These are phyloP conservation scores for Pterostichus madidus DNA, from an alignment of 2,888 invertebrate species.

Conservation along the genomic window DNA sequence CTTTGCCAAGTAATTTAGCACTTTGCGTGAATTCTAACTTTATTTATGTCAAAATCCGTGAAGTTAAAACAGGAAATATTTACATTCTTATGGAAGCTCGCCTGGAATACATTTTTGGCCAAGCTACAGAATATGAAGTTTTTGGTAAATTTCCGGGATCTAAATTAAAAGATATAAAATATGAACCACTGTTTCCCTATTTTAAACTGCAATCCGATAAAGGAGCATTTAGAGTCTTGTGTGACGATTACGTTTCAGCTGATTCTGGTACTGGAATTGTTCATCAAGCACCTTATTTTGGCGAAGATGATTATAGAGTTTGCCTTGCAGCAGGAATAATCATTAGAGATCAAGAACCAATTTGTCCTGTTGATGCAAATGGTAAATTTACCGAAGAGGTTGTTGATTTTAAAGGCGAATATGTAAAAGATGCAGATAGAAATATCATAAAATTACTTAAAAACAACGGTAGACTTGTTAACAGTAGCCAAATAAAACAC, in stretches of 20 bases:
- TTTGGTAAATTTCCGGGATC: slow-evolving; percentile 89
- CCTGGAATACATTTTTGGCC: slow-evolving; percentile 88
- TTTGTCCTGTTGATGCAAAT: slow-evolving; percentile 97
- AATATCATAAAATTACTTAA: slow-evolving; percentile 92
- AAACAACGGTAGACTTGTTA: slow-evolving; percentile 86
- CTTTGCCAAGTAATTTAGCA: slow-evolving; percentile 96
- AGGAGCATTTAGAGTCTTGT: slow-evolving; percentile 91
- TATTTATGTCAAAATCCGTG: slow-evolving; percentile 90
- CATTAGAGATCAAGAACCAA: slow-evolving; percentile 90
- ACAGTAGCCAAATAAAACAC: slow-evolving; percentile 90
- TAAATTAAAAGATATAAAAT: slow-evolving; percentile 88
- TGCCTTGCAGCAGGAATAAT: slow-evolving; percentile 90
- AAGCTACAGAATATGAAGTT: slow-evolving; percentile 87
- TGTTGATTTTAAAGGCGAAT: slow-evolving; percentile 91
- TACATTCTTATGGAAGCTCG: slow-evolving; percentile 94
- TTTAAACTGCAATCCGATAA: slow-evolving; percentile 82
- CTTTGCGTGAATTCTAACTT: slow-evolving; percentile 95
- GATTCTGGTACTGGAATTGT: slow-evolving; percentile 99
- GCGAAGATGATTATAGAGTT: slow-evolving; percentile 97
- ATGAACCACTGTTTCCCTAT: slow-evolving; percentile 95
- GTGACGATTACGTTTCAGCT: slow-evolving; percentile 95
- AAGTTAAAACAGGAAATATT: slow-evolving; percentile 82
- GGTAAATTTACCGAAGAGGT: slow-evolving; percentile 93
- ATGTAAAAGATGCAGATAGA: slow-evolving; percentile 99
- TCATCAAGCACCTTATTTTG: slow-evolving; percentile 99